Evolutionary conservation across 2,888 invertebrate species (phyloP), one percentile per base, ranked within the genome.

Genomic region (Mimas tiliae): DNA sequence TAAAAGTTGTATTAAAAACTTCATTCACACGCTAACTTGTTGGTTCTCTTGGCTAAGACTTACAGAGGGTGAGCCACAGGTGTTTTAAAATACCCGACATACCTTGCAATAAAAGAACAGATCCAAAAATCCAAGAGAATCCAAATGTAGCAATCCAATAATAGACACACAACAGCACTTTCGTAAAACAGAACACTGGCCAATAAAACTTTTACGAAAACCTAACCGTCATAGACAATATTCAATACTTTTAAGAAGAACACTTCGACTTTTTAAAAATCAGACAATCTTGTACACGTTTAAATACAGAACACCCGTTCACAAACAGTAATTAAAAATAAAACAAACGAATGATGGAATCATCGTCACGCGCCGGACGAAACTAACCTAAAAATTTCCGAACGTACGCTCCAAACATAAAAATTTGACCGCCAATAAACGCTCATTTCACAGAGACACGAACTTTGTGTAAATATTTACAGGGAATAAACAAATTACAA

Each of bases 391-490:
- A 83, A 84, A 84, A 76, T 72, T 73, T 77, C 73, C 74, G 72
- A 72, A 76, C 78, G 76, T 70, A 74, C 79, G 79, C 80, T 80
- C 79, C 74, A 71, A 78, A 84, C 85, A 84, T 87, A 88, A 90
- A 91, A 92, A 84, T 86, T 90, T 89, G 91, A 90, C 89, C 91
- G 85, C 84, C 88, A 82, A 88, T 85, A 86, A 85, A 85, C 80
- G 82, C 69, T 68, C 72, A 76, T 83, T 84, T 83, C 83, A 81
- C 85, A 85, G 85, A 84, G 85, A 85, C 85, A 81, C 79, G 78
- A 82, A 58, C 58, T 58, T 53, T 42, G 42, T 82, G 45, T 63
- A 66, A 63, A 52, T 66, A 66, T 73, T 69, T 69, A 72, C 74
- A 38, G 62, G 68, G 67, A 68, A 53, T 65, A 66, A 65, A 66